phyloP scores from a whole-genome alignment of 2,113 vertebrate genomes.

The Leucosticte australis region DNA sequence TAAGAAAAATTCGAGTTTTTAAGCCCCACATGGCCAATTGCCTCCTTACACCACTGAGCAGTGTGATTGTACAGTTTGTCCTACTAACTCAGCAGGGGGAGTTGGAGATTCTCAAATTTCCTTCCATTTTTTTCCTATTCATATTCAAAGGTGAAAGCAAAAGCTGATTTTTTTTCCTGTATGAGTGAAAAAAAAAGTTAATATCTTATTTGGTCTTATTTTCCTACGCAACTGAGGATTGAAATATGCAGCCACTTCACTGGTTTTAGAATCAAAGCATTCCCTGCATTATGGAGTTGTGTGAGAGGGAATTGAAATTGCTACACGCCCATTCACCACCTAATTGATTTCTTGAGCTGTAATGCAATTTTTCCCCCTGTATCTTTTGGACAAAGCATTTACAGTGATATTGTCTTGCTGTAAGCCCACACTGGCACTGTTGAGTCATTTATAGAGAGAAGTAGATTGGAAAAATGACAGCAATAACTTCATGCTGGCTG shows the following conservation, averaged over 20 bases:
- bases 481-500: background rate
- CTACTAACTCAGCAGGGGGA: constrained; percentile 41
- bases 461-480: background rate
- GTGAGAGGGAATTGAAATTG: constrained; percentile 70
- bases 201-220: constrained; percentile 56
- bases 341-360: constrained; percentile 76
- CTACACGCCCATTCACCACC: constrained; percentile 60
- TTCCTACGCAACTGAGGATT: constrained; percentile 65
- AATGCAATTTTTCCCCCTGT: constrained; percentile 62
- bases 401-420: constrained; percentile 29
- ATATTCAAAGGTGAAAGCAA: constrained; percentile 56
- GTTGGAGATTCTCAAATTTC: constrained; percentile 51
- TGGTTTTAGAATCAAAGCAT: constrained; percentile 65
- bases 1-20: constrained; percentile 1
- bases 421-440: constrained; percentile 1
- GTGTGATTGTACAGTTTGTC: constrained; percentile 10
- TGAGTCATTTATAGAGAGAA: background rate
- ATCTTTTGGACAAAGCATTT: constrained; percentile 54
- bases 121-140: background rate
- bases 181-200: constrained; percentile 27
- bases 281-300: constrained; percentile 59
- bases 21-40: background rate
- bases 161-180: background rate
- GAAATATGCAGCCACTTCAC: constrained; percentile 68
- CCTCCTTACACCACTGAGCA: background rate